Conservation (phyloP, 2,797 vertebrate species). For the Melanotaenia parkinsoni region DNA sequence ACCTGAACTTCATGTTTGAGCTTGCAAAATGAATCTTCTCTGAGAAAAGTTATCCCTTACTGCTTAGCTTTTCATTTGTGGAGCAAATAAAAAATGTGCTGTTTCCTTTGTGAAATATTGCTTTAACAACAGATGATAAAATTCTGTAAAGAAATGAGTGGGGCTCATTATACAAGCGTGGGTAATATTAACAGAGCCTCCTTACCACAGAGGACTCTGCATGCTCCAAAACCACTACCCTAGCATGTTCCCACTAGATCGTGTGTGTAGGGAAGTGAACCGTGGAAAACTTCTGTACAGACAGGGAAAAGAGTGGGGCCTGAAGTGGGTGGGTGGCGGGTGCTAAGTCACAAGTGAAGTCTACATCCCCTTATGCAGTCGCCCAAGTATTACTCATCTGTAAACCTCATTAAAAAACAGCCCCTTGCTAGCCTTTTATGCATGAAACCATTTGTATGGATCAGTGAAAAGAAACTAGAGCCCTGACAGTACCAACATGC, state of each 20-base stretch:
- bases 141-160: constrained; percentile 20
- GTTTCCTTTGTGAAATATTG: constrained; percentile 10
- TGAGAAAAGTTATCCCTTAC: background rate
- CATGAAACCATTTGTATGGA: constrained; percentile 27
- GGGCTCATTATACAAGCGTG: constrained; percentile 24
- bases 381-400: constrained; percentile 55
- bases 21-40: constrained; percentile 21
- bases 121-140: constrained; percentile 18
- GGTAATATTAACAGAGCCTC: constrained; percentile 23
- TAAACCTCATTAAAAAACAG: constrained; percentile 37
- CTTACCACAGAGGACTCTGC: constrained; percentile 34
- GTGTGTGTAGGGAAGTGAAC: constrained; percentile 55
- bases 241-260: constrained; percentile 27
- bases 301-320: constrained; percentile 58
- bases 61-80: background rate
- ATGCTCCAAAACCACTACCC: constrained; percentile 55
- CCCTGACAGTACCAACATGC: constrained; percentile 44
- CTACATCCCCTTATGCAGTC: constrained; percentile 36
- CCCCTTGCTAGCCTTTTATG: constrained; percentile 31
- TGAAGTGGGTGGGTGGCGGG: constrained; percentile 38
- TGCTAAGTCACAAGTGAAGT: constrained; percentile 54
- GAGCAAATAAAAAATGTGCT: background rate
- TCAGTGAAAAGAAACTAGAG: constrained; percentile 30
- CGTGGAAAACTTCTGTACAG: constrained; percentile 60
- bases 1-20: constrained; percentile 47